Base-by-base conservation (phyloP, 92 coral and sea anemone genomes). In the Heteractis magnifica region DNA sequence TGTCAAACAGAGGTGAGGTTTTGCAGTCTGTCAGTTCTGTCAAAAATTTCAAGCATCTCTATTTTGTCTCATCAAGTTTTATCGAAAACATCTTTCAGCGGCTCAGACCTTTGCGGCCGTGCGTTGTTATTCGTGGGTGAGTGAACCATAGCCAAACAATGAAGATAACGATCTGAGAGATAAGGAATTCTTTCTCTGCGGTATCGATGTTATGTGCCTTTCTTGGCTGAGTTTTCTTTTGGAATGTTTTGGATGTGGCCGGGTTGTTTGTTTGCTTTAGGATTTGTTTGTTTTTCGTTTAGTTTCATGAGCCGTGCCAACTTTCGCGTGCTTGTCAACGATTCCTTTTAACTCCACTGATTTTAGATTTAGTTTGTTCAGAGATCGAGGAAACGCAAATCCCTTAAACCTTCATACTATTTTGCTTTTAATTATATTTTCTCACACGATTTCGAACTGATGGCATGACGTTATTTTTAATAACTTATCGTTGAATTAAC, bases 11-110 rank as follows among this genome's bases (percentile, higher is more conserved):
- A 49, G 83, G 74, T 75, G 73, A 70, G 70, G 77, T 68, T 51
- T 71, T 8, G 65, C 44, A 34, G 65, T 75, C 68, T 81, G 77
- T 81, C 77, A 68, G 18, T 70, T 14, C 84, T 81, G 77, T 81
- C 84, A 81, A 81, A 81, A 65, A 81, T 81, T 65, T 81, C 83
- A 81, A 81, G 77, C 84, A 81, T 81, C 65, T 23, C 56, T 10
- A 51, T 23, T 68, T 49, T 49, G 78, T 6, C 78, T 49, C 87
- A 64, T 84, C 82, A 58, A 23, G 79, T 19, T 68, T 84, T 60
- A 84, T 84, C 81, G 19, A 11, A 64, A 76, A 72, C 77, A 77
- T 84, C 87, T 56, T 74, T 84, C 82, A 84, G 48, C 82, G 71
- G 13, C 64, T 15, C 77, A 81, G 84, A 81, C 84, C 49, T 81